Evolutionary conservation across 2,113 vertebrate genomes (phyloP).

Genomic region (Andinoacara biseriatus): DNA sequence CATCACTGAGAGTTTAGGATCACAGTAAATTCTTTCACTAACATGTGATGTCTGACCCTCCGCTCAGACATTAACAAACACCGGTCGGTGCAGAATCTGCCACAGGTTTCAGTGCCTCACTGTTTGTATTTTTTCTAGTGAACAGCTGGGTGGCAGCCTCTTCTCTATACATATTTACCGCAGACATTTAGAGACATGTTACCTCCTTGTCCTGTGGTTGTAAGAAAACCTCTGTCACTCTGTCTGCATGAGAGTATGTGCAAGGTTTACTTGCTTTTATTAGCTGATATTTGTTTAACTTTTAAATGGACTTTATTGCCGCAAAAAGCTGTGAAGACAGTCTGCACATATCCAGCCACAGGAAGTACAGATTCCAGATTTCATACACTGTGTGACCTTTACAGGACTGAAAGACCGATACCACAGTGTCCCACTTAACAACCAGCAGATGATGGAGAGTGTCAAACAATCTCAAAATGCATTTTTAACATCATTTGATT

Average conservation of each 20-base stretch:
- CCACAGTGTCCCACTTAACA: constrained; percentile 3
- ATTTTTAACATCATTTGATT: constrained; percentile 61
- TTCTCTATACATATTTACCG: constrained; percentile 56
- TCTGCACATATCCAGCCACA: constrained; percentile 26
- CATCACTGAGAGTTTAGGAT: constrained; percentile 2
- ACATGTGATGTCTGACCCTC: not conserved
- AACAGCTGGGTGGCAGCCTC: constrained; percentile 65
- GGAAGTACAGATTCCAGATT: constrained; percentile 63
- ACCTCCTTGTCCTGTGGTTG: constrained; percentile 62
- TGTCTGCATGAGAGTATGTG: not conserved
- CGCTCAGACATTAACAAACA: constrained; percentile 51
- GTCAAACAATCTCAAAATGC: constrained; percentile 28
- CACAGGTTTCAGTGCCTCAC: constrained; percentile 49
- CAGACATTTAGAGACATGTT: constrained; percentile 66
- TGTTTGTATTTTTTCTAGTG: constrained; percentile 18
- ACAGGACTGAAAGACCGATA: constrained; percentile 23
- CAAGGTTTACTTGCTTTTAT: not conserved
- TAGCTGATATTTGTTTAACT: not conserved
- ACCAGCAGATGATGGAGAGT: not conserved
- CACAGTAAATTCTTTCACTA: not conserved
- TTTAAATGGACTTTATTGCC: not conserved
- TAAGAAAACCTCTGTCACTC: constrained; percentile 33
- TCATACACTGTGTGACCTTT: constrained; percentile 38
- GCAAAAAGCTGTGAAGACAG: not conserved
- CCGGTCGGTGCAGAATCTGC: constrained; percentile 14